phyloP scores from a whole-genome alignment of 2,888 invertebrate genomes.

The Brachynemurus nebulosus region DNA sequence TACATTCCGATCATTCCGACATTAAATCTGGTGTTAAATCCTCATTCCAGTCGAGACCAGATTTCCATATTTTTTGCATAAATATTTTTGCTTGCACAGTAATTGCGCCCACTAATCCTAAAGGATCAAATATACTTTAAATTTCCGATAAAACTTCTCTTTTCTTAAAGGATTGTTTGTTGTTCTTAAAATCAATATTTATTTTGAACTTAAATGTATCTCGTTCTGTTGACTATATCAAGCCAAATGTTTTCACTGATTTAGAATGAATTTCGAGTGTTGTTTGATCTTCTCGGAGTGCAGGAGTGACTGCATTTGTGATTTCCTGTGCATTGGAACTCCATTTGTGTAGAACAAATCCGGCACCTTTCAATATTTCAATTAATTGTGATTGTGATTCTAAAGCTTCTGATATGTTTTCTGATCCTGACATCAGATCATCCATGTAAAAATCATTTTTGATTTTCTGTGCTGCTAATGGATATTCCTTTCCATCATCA shows the following conservation, averaged over 20 bases:
- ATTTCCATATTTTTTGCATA: too few relatives aligned
- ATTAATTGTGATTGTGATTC: neutral
- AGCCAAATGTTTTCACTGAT: neutral
- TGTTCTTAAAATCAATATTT: neutral
- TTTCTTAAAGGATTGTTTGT: neutral
- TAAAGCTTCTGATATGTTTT: neutral
- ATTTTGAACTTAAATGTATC: neutral
- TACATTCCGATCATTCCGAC: too few relatives aligned
- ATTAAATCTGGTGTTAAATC: too few relatives aligned
- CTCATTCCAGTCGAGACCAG: too few relatives aligned
- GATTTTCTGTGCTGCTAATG: neutral
- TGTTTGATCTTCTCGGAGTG: too few relatives aligned
- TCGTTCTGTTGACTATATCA: neutral
- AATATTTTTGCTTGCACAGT: too few relatives aligned
- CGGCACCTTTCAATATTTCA: neutral
- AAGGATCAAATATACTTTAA: neutral
- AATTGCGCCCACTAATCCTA: too few relatives aligned
- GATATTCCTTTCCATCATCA: neutral
- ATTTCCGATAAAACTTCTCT: neutral
- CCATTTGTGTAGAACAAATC: neutral
- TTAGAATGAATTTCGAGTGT: too few relatives aligned
- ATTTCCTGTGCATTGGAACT: neutral
- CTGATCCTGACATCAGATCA: neutral
- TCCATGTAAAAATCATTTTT: neutral
- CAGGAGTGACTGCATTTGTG: too few relatives aligned